A percentile compares a stretch with the other conserved stretches of the same genome.
These are phyloP conservation scores for Mylabris phalerata DNA, from an alignment of 1,140 invertebrate genomes.

Conservation along the genomic window DNA sequence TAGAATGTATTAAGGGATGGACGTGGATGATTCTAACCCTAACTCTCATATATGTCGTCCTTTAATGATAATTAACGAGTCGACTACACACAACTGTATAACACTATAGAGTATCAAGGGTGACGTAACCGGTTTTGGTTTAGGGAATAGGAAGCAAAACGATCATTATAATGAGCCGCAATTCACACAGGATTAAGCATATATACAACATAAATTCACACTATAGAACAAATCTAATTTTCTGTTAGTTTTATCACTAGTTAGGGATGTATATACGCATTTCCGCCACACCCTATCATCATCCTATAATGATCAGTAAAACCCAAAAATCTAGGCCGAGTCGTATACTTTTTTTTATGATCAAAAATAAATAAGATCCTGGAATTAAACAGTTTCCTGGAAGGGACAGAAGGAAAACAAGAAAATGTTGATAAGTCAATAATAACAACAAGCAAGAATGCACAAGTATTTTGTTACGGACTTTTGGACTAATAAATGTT, in stretches of 20 bases:
- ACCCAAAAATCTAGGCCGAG: neutral
- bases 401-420: neutral
- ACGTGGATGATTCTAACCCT: neutral
- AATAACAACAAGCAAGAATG: neutral
- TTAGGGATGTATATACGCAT: conserved; percentile 2
- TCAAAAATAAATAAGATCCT: conserved; percentile 1
- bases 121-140: neutral
- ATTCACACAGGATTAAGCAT: conserved; percentile 15
- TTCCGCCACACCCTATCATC: neutral
- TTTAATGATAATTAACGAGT: conserved; percentile 10
- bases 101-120: neutral
- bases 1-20: neutral
- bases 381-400: too few species aligned
- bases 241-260: neutral
- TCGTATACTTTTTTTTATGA: neutral
- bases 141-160: conserved; percentile 4
- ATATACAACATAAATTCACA: too few species aligned
- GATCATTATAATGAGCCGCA: conserved; percentile 18
- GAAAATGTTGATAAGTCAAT: neutral
- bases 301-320: neutral
- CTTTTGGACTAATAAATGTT: conserved; percentile 5
- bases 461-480: conserved; percentile 2
- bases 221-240: conserved; percentile 8
- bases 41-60: neutral
- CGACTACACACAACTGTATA: neutral